phyloP scores from a whole-genome alignment of 2,888 invertebrate species.

The Thalpophila matura region DNA sequence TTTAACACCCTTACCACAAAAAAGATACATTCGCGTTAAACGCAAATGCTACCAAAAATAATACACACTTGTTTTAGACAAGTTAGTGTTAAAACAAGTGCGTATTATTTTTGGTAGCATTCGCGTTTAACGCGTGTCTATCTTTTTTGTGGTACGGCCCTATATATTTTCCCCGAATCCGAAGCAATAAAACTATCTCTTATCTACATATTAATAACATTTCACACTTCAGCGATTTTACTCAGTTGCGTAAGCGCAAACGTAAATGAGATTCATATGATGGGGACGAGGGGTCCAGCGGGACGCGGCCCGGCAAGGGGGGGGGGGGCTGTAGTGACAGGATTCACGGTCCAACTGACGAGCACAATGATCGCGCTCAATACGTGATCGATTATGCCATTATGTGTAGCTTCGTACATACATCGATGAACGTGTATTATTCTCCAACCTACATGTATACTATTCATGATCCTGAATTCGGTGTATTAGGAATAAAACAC shows the following conservation, averaged over 20 bases:
- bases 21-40: no score
- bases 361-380: constrained; percentile 89
- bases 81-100: no score
- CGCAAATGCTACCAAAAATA: no score
- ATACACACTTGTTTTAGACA: no score
- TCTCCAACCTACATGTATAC: constrained; percentile 49
- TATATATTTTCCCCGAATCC: constrained; percentile 1
- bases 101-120: no score
- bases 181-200: constrained; percentile 58
- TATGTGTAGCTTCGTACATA: constrained; percentile 76
- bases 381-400: constrained; percentile 89
- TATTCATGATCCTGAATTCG: constrained; percentile 35
- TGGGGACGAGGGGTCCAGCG: constrained; percentile 69
- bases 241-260: constrained; percentile 87
- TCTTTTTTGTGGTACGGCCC: no score
- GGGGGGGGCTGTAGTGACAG: constrained; percentile 83
- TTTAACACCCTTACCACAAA: neutral
- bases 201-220: constrained; percentile 80
- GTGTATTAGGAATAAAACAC: constrained; percentile 31
- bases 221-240: constrained; percentile 83
- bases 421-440: constrained; percentile 54
- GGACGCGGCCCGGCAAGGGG: constrained; percentile 50
- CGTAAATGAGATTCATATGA: constrained; percentile 88
- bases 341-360: constrained; percentile 89
- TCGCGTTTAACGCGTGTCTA: no score